These are phyloP conservation scores for Aporrectodea caliginosa DNA, from an alignment of 1,140 invertebrate genomes.

Conservation along the genomic window DNA sequence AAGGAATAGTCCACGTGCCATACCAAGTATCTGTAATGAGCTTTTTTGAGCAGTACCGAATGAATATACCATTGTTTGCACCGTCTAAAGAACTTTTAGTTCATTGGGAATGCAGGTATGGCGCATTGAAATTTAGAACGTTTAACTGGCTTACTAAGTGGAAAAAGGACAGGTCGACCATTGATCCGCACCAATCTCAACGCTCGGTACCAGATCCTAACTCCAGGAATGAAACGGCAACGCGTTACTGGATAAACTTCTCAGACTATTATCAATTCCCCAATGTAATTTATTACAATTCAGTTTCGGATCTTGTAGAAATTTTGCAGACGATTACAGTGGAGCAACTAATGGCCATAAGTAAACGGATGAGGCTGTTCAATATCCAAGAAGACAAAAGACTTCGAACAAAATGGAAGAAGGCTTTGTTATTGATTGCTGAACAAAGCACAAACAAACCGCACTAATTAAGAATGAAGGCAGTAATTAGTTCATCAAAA, in stretches of 20 bases:
- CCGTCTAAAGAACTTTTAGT: slow-evolving; percentile 20
- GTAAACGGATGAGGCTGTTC: not conserved
- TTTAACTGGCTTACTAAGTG: not conserved
- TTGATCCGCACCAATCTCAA: not conserved
- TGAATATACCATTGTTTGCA: slow-evolving; percentile 27
- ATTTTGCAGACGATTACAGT: not conserved
- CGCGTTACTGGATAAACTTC: not conserved
- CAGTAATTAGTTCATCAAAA: no score
- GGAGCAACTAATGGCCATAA: not conserved
- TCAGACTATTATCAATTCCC: not conserved
- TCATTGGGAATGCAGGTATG: not conserved
- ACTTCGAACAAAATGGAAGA: not conserved
- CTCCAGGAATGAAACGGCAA: not conserved
- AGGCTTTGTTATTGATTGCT: not conserved
- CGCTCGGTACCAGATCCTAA: not conserved
- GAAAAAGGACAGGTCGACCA: not conserved
- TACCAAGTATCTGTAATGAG: slow-evolving; percentile 27
- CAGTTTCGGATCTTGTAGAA: not conserved
- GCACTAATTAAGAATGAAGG: no score
- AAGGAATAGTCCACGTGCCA: slow-evolving; percentile 19
- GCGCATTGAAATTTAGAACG: slow-evolving; percentile 4
- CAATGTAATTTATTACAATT: not conserved
- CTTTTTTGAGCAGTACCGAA: slow-evolving; percentile 27
- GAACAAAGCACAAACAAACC: not conserved
- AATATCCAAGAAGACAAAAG: not conserved